Percentiles rank a stretch among this genome's conserved stretches.
Conservation (phyloP, 2,888 invertebrate genomes). For the Theretra japonica region DNA sequence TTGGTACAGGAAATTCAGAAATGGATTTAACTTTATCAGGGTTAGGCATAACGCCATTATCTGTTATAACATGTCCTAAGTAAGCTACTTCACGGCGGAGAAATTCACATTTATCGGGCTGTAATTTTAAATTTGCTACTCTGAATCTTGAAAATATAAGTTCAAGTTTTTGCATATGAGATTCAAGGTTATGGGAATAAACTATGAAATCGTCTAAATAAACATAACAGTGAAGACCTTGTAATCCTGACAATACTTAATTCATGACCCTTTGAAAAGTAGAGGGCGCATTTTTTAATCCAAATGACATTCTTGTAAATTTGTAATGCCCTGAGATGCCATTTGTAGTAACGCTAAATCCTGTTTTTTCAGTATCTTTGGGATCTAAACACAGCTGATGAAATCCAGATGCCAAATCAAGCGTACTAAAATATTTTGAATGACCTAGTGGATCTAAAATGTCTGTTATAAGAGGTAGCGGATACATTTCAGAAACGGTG, state of each 20-base stretch:
- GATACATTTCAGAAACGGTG: slow-evolving; percentile 36
- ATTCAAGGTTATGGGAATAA: slow-evolving; percentile 12
- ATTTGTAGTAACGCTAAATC: slow-evolving; percentile 25
- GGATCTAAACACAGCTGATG: slow-evolving; percentile 29
- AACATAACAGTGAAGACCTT: no score
- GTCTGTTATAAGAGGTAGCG: slow-evolving; percentile 37
- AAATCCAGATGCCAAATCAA: slow-evolving; percentile 31
- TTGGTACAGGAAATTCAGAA: slow-evolving; percentile 21
- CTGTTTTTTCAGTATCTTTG: slow-evolving; percentile 28
- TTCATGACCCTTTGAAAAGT: no score
- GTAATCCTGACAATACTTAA: no score
- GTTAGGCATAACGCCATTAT: slow-evolving; percentile 30
- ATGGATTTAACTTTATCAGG: slow-evolving; percentile 31
- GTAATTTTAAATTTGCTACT: slow-evolving; percentile 24
- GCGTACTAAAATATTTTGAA: slow-evolving; percentile 25
- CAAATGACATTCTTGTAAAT: no score
- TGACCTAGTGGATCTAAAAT: slow-evolving; percentile 32
- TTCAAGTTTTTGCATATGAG: slow-evolving; percentile 26
- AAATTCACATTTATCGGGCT: slow-evolving; percentile 33
- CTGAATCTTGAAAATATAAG: slow-evolving; percentile 2
- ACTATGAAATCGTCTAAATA: slow-evolving; percentile 29
- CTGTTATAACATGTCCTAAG: not conserved
- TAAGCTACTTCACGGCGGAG: slow-evolving; percentile 30
- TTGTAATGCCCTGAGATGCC: no score
- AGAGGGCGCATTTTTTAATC: no score